Evolutionary conservation across 2,888 invertebrate species (phyloP).

Genomic region (Subacronicta megacephala): DNA sequence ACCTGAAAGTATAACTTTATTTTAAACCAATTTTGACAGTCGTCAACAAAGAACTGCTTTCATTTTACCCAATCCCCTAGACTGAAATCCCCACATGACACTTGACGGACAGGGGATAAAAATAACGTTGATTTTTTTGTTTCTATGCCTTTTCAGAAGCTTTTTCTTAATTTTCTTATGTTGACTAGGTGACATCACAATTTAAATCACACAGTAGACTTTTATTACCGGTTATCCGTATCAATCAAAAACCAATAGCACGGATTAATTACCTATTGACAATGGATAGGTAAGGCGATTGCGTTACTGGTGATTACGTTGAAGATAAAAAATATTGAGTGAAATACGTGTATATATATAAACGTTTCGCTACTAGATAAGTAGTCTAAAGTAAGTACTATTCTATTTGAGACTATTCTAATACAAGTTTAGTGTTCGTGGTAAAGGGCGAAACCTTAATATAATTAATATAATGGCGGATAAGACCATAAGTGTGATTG

Average conservation of each 20-base stretch:
- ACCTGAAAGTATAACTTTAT: not conserved
- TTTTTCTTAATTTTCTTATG: conserved; percentile 2
- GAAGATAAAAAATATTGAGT: conserved; percentile 26
- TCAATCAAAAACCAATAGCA: not conserved
- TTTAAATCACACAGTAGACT: not conserved
- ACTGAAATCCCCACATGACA: conserved; percentile 45
- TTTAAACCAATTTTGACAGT: not conserved
- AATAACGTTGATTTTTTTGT: conserved; percentile 24
- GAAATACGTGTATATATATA: conserved; percentile 43
- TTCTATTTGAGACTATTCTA: not conserved
- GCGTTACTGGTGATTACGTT: too few relatives aligned
- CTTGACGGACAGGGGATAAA: conserved; percentile 45
- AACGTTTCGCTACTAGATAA: conserved; percentile 18
- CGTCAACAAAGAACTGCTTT: conserved; percentile 9
- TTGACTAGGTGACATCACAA: not conserved
- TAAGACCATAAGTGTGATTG: conserved; percentile 47
- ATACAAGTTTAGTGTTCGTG: conserved; percentile 11
- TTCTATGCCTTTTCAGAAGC: not conserved
- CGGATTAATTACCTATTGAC: conserved; percentile 24
- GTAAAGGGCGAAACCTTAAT: too few relatives aligned
- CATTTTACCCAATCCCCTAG: conserved; percentile 28
- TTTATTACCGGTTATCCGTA: conserved; percentile 2
- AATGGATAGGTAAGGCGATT: conserved; percentile 29
- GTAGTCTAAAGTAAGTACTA: conserved; percentile 11
- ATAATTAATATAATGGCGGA: conserved; percentile 53